Conservation (phyloP, 2,113 vertebrate species). For the Tupaia chinensis region DNA sequence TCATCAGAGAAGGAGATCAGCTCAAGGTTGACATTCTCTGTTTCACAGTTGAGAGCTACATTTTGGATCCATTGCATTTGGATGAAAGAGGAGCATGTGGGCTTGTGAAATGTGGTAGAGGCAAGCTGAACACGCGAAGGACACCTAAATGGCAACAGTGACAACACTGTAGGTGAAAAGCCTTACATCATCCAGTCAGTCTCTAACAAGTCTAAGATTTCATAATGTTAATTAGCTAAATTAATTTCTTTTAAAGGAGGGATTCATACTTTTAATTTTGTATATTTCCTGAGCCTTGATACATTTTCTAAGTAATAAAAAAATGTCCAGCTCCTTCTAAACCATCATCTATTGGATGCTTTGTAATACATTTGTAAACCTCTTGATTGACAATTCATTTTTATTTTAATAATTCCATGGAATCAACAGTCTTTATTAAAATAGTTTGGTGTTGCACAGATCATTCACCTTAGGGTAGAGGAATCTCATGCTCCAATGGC, state of each 20-base stretch:
- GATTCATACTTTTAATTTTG: conserved; percentile 43
- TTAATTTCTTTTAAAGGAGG: conserved; percentile 45
- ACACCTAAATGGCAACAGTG: not conserved
- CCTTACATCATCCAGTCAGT: not conserved
- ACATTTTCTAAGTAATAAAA: not conserved
- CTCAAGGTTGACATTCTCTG: conserved; percentile 18
- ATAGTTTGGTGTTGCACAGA: not conserved
- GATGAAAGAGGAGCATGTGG: not conserved
- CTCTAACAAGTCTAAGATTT: not conserved
- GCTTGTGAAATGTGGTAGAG: not conserved
- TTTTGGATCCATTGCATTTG: conserved; percentile 10
- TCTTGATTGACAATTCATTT: not conserved
- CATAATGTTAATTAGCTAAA: conserved; percentile 45
- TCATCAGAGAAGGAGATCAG: not conserved
- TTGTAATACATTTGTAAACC: not conserved
- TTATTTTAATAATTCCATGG: conserved; percentile 31
- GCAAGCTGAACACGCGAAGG: not conserved
- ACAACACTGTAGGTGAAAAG: not conserved
- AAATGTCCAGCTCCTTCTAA: not conserved
- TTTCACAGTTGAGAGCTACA: not conserved
- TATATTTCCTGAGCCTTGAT: not conserved
- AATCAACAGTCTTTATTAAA: not conserved
- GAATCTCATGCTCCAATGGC: not conserved
- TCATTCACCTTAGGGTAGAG: not conserved
- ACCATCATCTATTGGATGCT: not conserved